phyloP scores from a whole-genome alignment of 2,888 invertebrate genomes.

The Chrysolina americana region DNA sequence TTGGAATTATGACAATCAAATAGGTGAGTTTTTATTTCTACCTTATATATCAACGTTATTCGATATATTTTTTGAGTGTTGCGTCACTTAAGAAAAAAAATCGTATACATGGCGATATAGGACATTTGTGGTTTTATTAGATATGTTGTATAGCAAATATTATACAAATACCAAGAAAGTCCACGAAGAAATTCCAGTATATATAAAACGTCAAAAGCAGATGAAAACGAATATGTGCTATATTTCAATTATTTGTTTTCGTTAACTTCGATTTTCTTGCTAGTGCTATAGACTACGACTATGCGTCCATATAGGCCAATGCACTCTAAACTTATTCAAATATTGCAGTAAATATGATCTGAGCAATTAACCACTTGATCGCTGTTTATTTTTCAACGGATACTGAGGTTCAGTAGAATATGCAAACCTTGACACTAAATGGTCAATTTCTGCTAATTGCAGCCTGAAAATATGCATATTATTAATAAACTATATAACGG shows the following conservation, averaged over 20 bases:
- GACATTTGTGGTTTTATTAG: too few species aligned
- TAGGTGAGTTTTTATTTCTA: too few species aligned
- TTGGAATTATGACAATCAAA: too few species aligned
- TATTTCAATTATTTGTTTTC: not conserved
- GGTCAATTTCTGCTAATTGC: constrained; percentile 9
- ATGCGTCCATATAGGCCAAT: not conserved
- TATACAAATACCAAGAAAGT: too few species aligned
- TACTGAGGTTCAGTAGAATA: not conserved
- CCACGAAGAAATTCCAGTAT: too few species aligned
- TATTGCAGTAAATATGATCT: constrained; percentile 1
- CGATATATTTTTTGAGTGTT: too few species aligned
- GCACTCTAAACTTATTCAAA: constrained; percentile 3
- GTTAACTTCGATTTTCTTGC: not conserved
- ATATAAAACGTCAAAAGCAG: too few species aligned
- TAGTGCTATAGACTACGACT: not conserved
- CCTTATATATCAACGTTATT: too few species aligned
- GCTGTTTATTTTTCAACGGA: not conserved
- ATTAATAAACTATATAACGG: not conserved
- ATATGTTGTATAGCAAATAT: too few species aligned
- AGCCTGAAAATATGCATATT: not conserved
- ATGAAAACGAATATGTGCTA: too few species aligned
- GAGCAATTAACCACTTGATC: not conserved
- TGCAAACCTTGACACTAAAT: constrained; percentile 7
- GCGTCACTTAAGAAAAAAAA: too few species aligned
- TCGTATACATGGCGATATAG: too few species aligned